Conservation (phyloP, 1,140 invertebrate genomes). For the Brachionus manjavacas region DNA sequence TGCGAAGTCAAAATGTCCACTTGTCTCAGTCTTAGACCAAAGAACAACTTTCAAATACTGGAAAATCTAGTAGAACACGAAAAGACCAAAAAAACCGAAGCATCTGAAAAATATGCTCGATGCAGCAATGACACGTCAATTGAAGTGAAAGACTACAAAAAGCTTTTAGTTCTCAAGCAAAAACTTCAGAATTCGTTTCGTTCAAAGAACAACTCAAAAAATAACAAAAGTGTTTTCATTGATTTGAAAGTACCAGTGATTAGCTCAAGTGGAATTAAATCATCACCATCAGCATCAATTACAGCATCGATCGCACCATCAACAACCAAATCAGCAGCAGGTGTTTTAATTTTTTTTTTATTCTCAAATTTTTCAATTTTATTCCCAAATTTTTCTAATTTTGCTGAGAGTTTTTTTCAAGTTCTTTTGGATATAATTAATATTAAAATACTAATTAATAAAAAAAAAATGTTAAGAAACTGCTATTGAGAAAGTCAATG, state of each 20-base stretch:
- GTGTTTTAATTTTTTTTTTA: not conserved
- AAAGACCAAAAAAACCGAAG: not conserved
- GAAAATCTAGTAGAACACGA: not conserved
- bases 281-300: constrained; percentile 38
- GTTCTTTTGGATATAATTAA: too few relatives aligned
- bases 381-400: too few relatives aligned
- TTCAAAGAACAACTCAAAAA: not conserved
- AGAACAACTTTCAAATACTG: constrained; percentile 11
- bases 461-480: too few relatives aligned
- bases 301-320: not conserved
- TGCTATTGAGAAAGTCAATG: too few relatives aligned
- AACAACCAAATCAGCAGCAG: not conserved
- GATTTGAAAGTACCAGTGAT: not conserved
- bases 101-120: not conserved
- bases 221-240: not conserved
- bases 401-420: not conserved
- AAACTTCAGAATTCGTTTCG: constrained; percentile 18
- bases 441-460: too few relatives aligned
- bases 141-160: not conserved
- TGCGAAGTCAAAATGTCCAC: constrained; percentile 2
- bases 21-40: not conserved
- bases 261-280: not conserved
- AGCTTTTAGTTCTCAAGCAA: not conserved
- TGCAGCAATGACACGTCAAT: not conserved
- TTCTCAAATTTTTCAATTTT: not conserved